Evolutionary conservation across 2,797 vertebrate genomes (phyloP).

Genomic region (Discoglossus pictus): DNA sequence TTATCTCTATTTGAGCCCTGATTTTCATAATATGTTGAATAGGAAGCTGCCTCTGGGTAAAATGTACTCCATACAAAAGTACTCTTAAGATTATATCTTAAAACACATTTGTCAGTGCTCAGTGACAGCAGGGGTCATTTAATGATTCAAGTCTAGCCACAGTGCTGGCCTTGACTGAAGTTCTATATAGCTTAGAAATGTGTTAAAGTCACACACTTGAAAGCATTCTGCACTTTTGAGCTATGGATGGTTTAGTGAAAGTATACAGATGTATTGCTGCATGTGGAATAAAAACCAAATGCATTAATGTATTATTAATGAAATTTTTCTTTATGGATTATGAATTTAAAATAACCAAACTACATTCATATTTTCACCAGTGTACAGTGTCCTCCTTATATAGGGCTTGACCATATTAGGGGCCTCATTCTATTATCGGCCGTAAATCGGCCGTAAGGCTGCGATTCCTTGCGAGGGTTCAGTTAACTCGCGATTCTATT

Average conservation of each 20-base stretch:
- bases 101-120: slow-evolving; percentile 57
- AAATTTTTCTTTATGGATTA: too few relatives aligned
- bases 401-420: too few relatives aligned
- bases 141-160: slow-evolving; percentile 40
- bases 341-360: too few relatives aligned
- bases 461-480: too few relatives aligned
- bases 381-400: too few relatives aligned
- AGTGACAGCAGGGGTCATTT: slow-evolving; percentile 53
- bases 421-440: too few relatives aligned
- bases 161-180: slow-evolving; percentile 28
- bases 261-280: not conserved
- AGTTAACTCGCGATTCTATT: too few relatives aligned
- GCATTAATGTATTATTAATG: too few relatives aligned
- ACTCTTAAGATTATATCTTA: slow-evolving; percentile 55
- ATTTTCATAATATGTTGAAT: slow-evolving; percentile 54
- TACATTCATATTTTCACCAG: too few relatives aligned
- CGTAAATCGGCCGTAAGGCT: too few relatives aligned
- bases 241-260: slow-evolving; percentile 29
- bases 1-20: slow-evolving; percentile 55
- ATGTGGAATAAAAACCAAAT: too few relatives aligned
- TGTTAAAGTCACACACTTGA: slow-evolving; percentile 10
- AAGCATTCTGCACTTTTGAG: slow-evolving; percentile 17
- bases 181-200: slow-evolving; percentile 22
- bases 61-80: slow-evolving; percentile 53
- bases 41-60: slow-evolving; percentile 45